phyloP scores from a whole-genome alignment of 2,113 vertebrate species.

The Perccottus glenii region DNA sequence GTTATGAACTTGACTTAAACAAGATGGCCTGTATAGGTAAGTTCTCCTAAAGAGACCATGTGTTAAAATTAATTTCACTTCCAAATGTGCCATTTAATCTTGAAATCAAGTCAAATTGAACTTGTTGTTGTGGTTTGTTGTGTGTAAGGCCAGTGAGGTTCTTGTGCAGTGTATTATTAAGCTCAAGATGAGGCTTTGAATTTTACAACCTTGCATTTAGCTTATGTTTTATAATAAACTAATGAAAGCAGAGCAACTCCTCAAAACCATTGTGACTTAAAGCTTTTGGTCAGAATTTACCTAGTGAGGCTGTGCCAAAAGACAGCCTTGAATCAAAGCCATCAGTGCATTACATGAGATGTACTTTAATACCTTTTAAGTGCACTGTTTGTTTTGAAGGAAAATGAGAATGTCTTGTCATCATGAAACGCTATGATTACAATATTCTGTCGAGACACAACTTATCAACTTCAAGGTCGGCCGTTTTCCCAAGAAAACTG shows the following conservation, averaged over 20 bases:
- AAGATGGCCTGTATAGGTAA: slow-evolving; percentile 83
- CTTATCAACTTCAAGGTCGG: slow-evolving; percentile 63
- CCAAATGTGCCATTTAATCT: slow-evolving; percentile 24
- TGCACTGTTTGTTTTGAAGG: slow-evolving; percentile 60
- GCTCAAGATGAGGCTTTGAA: slow-evolving; percentile 54
- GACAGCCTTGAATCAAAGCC: slow-evolving; percentile 65
- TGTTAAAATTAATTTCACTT: slow-evolving; percentile 26
- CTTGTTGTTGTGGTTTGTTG: slow-evolving; percentile 29
- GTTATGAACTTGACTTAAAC: slow-evolving; percentile 86
- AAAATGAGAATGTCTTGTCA: slow-evolving; percentile 46
- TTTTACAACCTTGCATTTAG: slow-evolving; percentile 59
- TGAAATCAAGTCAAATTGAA: slow-evolving; percentile 36
- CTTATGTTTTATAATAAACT: slow-evolving; percentile 59
- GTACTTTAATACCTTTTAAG: slow-evolving; percentile 47
- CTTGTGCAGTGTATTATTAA: slow-evolving; percentile 40
- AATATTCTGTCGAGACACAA: slow-evolving; percentile 40
- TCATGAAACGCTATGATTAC: slow-evolving; percentile 59
- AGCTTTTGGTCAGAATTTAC: slow-evolving; percentile 47
- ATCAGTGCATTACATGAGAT: slow-evolving; percentile 49
- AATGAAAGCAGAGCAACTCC: slow-evolving; percentile 56
- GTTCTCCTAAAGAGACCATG: slow-evolving; percentile 32
- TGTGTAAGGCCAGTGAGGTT: slow-evolving; percentile 46
- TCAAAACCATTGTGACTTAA: slow-evolving; percentile 39
- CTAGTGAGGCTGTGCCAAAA: slow-evolving; percentile 51
- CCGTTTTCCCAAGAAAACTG: slow-evolving; percentile 40